phyloP scores from a whole-genome alignment of 2,888 invertebrate genomes.

The Netelia virgata region DNA sequence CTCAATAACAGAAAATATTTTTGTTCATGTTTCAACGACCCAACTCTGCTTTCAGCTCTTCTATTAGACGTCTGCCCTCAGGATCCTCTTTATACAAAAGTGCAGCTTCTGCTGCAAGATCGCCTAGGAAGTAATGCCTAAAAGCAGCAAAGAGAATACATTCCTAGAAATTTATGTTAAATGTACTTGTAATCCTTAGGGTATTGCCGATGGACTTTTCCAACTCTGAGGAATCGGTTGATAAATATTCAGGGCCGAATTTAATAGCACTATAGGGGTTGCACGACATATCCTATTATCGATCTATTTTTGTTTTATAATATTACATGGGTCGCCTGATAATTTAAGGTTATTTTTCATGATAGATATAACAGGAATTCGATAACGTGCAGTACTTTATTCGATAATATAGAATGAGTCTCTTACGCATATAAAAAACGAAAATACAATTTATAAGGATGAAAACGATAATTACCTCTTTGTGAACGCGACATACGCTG shows the following conservation, averaged over 20 bases:
- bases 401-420: too few species aligned
- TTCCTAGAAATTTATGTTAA: background rate
- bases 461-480: slow-evolving; percentile 44
- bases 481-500: slow-evolving; percentile 39
- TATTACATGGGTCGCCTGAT: too few species aligned
- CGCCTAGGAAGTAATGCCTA: slow-evolving; percentile 57
- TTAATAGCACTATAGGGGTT: too few species aligned
- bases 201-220: background rate
- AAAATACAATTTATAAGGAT: background rate
- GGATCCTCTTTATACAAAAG: slow-evolving; percentile 33
- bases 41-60: slow-evolving; percentile 37
- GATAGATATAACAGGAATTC: too few species aligned
- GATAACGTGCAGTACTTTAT: too few species aligned
- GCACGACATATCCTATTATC: too few species aligned
- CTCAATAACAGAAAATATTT: background rate
- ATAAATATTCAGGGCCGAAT: too few species aligned
- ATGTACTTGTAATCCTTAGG: background rate
- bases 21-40: slow-evolving; percentile 12
- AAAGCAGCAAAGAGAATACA: slow-evolving; percentile 15
- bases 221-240: too few species aligned
- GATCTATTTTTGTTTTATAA: too few species aligned
- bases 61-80: slow-evolving; percentile 3
- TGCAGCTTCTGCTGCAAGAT: slow-evolving; percentile 48
- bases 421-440: too few species aligned
- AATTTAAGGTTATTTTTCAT: too few species aligned